These are phyloP conservation scores for Lycaena phlaeas DNA, from an alignment of 2,888 invertebrate species.

Conservation along the genomic window DNA sequence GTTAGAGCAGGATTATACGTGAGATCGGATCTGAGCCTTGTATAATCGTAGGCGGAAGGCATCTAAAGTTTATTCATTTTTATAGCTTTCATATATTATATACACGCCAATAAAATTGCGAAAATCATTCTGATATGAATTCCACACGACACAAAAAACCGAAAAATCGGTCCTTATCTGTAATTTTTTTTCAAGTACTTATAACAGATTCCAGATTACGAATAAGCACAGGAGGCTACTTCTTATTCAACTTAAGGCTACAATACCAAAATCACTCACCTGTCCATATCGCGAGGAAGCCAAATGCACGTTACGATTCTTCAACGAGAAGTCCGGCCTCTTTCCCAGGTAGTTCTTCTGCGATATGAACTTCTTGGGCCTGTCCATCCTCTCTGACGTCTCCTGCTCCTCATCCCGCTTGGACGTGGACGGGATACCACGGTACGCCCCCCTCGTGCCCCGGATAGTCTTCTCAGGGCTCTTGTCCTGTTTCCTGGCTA, in stretches of 20 bases:
- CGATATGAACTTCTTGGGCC: slow-evolving; percentile 66
- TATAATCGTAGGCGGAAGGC: too few relatives aligned
- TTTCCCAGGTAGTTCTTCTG: slow-evolving; percentile 59
- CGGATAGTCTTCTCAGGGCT: slow-evolving; percentile 66
- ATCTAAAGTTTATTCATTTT: too few relatives aligned
- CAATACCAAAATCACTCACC: slow-evolving; percentile 39
- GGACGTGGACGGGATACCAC: slow-evolving; percentile 56
- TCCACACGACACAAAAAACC: too few relatives aligned
- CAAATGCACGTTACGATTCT: slow-evolving; percentile 65
- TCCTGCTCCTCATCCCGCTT: slow-evolving; percentile 57
- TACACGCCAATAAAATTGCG: too few relatives aligned
- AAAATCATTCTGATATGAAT: too few relatives aligned
- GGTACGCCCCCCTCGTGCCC: slow-evolving; percentile 59
- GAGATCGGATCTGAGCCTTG: too few relatives aligned
- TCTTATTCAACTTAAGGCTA: slow-evolving; percentile 8
- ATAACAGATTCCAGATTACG: too few relatives aligned
- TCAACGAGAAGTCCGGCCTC: slow-evolving; percentile 61
- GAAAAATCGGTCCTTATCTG: too few relatives aligned
- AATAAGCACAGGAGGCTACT: too few relatives aligned
- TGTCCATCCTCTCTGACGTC: slow-evolving; percentile 60
- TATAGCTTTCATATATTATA: too few relatives aligned
- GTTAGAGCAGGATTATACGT: too few relatives aligned
- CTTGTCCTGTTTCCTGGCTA: slow-evolving; percentile 66
- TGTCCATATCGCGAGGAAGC: slow-evolving; percentile 65
- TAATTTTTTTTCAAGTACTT: too few relatives aligned